A percentile compares a stretch with the other conserved stretches of the same genome.
These are phyloP conservation scores for Tyto alba DNA, from an alignment of 2,113 vertebrate genomes.

Conservation along the genomic window DNA sequence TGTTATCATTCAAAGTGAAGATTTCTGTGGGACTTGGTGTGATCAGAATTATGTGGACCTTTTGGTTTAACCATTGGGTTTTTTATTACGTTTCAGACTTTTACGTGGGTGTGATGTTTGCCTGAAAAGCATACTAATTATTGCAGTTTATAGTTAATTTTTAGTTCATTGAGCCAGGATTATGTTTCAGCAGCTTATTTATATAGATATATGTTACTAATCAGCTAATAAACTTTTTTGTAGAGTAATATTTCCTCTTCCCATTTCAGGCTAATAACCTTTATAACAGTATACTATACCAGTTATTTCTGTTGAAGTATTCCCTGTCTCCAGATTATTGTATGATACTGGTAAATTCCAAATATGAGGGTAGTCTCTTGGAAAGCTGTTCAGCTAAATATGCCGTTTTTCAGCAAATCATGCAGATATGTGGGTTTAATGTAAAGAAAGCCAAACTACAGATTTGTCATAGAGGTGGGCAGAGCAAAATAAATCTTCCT, in stretches of 20 bases:
- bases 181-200: not conserved
- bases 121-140: not conserved
- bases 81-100: not conserved
- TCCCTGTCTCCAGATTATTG: not conserved
- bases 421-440: not conserved
- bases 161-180: not conserved
- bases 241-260: not conserved
- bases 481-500: constrained; percentile 38
- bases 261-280: not conserved
- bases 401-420: not conserved
- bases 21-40: not conserved
- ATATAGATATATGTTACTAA: not conserved
- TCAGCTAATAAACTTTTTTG: not conserved
- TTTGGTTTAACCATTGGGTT: not conserved
- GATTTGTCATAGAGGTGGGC: constrained; percentile 26
- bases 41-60: not conserved
- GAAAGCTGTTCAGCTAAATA: not conserved
- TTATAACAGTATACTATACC: not conserved
- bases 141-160: not conserved
- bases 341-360: not conserved
- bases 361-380: not conserved
- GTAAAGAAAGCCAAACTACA: constrained; percentile 27
- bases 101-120: not conserved
- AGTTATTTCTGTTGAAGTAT: not conserved
- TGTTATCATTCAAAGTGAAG: not conserved